phyloP scores from a whole-genome alignment of 2,797 vertebrate genomes.

The Sebastolobus alascanus region DNA sequence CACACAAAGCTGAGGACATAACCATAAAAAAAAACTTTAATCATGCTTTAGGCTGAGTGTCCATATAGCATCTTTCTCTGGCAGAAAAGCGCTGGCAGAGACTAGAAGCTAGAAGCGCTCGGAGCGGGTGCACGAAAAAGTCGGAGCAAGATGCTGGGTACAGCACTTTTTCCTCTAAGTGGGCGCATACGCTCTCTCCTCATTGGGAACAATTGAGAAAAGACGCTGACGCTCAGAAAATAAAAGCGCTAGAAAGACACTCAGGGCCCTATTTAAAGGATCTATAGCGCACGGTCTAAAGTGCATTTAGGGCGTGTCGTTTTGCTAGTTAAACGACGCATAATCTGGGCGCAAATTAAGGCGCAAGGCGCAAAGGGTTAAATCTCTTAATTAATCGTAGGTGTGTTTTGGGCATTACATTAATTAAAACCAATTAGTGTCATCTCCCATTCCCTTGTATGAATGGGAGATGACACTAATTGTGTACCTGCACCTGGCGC shows the following conservation, averaged over 20 bases:
- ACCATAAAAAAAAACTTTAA: background rate
- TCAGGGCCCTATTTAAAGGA: background rate
- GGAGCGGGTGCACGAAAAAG: background rate
- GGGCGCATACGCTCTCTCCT: background rate
- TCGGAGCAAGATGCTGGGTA: background rate
- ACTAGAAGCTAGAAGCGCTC: background rate
- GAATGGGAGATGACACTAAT: too few relatives aligned
- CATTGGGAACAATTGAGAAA: slow-evolving; percentile 1
- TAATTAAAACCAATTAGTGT: background rate
- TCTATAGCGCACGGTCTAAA: background rate
- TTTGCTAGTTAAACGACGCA: background rate
- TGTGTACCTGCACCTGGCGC: background rate
- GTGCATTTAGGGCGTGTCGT: background rate
- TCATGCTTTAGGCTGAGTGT: background rate
- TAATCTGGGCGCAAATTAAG: too few relatives aligned
- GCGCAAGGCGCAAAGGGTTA: too few relatives aligned
- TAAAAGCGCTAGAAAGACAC: background rate
- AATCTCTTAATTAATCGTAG: too few relatives aligned
- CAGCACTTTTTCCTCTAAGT: background rate
- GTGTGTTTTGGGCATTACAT: background rate
- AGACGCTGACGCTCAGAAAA: background rate
- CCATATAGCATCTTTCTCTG: background rate
- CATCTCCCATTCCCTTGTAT: background rate
- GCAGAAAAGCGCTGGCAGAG: background rate
- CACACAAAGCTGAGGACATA: background rate